Base-by-base conservation (phyloP, 2,888 invertebrate species). In the Aspidiotus rigidus region DNA sequence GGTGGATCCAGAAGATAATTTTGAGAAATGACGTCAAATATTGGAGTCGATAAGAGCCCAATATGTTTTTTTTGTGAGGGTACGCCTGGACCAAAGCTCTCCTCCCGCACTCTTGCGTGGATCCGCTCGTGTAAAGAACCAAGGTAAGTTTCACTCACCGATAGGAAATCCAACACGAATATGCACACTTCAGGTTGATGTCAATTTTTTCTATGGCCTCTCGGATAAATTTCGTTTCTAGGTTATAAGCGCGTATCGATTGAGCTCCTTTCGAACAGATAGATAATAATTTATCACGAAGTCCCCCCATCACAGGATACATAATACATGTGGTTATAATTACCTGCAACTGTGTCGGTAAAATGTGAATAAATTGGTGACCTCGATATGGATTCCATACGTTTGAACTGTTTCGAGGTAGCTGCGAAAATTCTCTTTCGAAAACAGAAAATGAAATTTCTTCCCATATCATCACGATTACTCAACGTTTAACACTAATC, bases 301-400 rank as follows among this genome's bases (percentile, higher is more conserved):
- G 5, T 28, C 28, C 28, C 15, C 1, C 11, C 15, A 53, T 53
- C 53, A 11, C 2, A 53, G 53, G 3, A 28, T 28, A 28, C 5
- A 55, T 55, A 1, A 28, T 28, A 28, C 17, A 2, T 13, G 2
- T 3, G 10, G 16, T 55, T 13, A 17, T 13, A 44, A 17, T 63
- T 64, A 73, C 81, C 81, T 3, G 90, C 89, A 62, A 98, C 87
- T 57, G 93, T 94, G 81, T 98, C 98, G 17, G 93, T 88, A 77
- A 98, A 96, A 80, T 96, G 96, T 10, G 95, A 94, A 80, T 94
- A 98, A 75, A 98, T 93, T 0, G 97, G 98, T 44, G 97, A 97
- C 69, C 95, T 84, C 1, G 93, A 92, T 0, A 95, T 87, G 0
- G 95, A 95, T 78, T 96, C 93, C 70, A 98, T 80, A 63, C 98